Conservation (phyloP, 1,140 invertebrate genomes). For the Orussus abietinus region DNA sequence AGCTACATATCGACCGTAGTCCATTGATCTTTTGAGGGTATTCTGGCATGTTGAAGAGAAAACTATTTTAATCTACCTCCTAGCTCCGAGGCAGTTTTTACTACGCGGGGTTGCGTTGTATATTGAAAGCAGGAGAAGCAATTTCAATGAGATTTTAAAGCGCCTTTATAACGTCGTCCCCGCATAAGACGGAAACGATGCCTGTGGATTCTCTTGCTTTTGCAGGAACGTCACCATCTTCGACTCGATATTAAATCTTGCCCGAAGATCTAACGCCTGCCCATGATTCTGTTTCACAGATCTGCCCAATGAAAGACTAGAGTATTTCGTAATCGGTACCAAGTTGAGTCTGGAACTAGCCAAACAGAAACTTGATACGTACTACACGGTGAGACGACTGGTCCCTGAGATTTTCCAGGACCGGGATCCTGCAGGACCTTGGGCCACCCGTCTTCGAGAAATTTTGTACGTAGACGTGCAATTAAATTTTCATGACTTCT, state of each 20-base stretch:
- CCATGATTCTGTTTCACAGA: conserved; percentile 22
- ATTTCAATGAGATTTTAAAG: no score
- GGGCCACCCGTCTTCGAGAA: conserved; percentile 32
- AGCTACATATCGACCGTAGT: no score
- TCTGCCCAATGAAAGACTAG: conserved; percentile 42
- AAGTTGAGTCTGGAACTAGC: conserved; percentile 52
- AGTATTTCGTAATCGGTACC: conserved; percentile 44
- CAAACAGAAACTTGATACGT: conserved; percentile 52
- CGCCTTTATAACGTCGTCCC: no score
- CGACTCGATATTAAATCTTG: no score
- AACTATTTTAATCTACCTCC: no score
- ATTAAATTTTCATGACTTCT: conserved; percentile 9
- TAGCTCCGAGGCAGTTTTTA: no score
- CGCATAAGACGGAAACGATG: not conserved
- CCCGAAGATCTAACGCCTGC: no score
- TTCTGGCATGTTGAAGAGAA: no score
- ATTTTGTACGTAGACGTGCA: conserved; percentile 27
- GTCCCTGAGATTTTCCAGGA: conserved; percentile 49
- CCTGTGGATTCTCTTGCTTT: conserved; percentile 1
- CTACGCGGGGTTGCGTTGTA: no score
- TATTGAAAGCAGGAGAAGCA: no score
- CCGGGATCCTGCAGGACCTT: conserved; percentile 42
- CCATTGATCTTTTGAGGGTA: no score
- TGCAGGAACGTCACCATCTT: no score
- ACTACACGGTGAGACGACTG: conserved; percentile 46